These are phyloP conservation scores for Aulostomus chinensis DNA, from an alignment of 2,797 vertebrate genomes.

Conservation along the genomic window DNA sequence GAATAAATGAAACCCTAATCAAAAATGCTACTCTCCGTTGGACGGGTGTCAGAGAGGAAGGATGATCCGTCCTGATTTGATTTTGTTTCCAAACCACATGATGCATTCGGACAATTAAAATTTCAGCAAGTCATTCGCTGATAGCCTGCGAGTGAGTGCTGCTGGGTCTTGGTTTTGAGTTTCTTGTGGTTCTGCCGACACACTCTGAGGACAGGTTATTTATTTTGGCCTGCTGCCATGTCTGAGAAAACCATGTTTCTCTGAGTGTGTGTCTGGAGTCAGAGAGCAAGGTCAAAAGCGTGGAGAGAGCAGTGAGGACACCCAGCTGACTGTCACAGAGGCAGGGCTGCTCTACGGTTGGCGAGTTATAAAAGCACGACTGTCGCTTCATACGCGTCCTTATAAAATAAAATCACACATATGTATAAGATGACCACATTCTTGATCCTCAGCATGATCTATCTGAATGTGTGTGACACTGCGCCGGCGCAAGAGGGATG, in stretches of 20 bases:
- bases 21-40: slow-evolving; percentile 75
- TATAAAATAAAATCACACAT: too few relatives aligned
- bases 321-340: slow-evolving; percentile 15
- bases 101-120: slow-evolving; percentile 87
- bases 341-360: too few relatives aligned
- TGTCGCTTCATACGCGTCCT: too few relatives aligned
- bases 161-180: slow-evolving; percentile 72
- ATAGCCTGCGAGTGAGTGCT: slow-evolving; percentile 75
- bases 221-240: slow-evolving; percentile 72
- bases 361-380: too few relatives aligned
- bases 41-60: slow-evolving; percentile 74
- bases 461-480: too few relatives aligned
- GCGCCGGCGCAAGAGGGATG: too few relatives aligned
- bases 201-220: slow-evolving; percentile 73
- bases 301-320: slow-evolving; percentile 48
- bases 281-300: slow-evolving; percentile 67
- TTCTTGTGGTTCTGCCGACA: slow-evolving; percentile 81
- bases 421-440: too few relatives aligned
- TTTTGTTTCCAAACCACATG: slow-evolving; percentile 83
- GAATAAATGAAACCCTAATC: slow-evolving; percentile 79
- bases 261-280: slow-evolving; percentile 58
- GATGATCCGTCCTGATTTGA: slow-evolving; percentile 78
- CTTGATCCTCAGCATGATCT: too few relatives aligned
- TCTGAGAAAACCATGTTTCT: slow-evolving; percentile 70
- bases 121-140: slow-evolving; percentile 86